Percentiles rank a stretch among this genome's conserved stretches.
Conservation (phyloP, 2,888 invertebrate genomes). For the Polydrusus cervinus region DNA sequence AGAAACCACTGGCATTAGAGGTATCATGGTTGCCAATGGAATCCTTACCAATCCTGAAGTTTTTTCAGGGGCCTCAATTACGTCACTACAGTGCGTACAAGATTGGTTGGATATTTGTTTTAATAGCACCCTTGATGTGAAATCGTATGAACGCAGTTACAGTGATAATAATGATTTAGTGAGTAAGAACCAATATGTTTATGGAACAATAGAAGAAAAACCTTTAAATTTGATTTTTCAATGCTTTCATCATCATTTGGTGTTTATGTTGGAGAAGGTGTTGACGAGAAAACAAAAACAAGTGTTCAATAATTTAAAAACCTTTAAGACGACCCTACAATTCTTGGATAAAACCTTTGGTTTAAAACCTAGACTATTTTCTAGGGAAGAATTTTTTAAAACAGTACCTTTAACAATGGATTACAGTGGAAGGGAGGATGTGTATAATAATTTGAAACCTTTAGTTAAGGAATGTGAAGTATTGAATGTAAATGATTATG, state of each 20-base stretch:
- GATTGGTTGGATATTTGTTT: constrained; percentile 86
- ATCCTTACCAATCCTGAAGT: constrained; percentile 93
- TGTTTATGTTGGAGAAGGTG: constrained; percentile 93
- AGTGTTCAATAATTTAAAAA: constrained; percentile 85
- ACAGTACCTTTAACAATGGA: constrained; percentile 58
- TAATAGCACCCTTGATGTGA: constrained; percentile 68
- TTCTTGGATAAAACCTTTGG: constrained; percentile 79
- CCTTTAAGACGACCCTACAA: constrained; percentile 79
- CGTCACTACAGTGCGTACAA: constrained; percentile 85
- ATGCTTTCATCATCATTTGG: constrained; percentile 95
- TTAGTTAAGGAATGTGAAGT: constrained; percentile 26
- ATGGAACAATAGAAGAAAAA: constrained; percentile 68
- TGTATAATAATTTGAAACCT: constrained; percentile 62
- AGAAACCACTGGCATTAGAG: constrained; percentile 81
- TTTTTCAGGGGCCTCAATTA: constrained; percentile 82
- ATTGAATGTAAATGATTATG: constrained; percentile 49
- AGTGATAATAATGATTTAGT: not conserved
- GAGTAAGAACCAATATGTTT: constrained; percentile 36
- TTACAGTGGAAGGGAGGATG: constrained; percentile 60
- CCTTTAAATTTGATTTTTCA: constrained; percentile 82
- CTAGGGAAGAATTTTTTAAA: constrained; percentile 60
- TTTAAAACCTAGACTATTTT: constrained; percentile 69
- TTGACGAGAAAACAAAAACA: constrained; percentile 82
- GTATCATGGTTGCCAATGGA: constrained; percentile 95
- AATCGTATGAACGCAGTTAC: constrained; percentile 52